Evolutionary conservation across 2,113 vertebrate species (phyloP).

Genomic region (Petromus typicus): DNA sequence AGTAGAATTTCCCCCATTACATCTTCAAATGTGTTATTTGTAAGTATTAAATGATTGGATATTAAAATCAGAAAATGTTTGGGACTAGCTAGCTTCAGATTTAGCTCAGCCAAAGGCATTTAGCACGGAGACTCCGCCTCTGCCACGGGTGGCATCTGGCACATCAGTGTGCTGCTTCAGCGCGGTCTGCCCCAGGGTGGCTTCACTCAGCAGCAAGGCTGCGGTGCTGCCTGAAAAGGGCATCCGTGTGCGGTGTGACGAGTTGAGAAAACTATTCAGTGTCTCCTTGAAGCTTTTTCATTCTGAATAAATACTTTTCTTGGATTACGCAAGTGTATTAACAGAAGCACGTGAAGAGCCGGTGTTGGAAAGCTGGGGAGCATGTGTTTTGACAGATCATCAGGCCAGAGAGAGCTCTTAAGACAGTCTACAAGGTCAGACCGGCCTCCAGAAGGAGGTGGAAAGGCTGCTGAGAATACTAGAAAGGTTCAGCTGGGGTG

Average conservation of each 20-base stretch:
- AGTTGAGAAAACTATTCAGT: constrained; percentile 15
- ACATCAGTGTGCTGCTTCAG: background rate
- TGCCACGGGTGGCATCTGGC: background rate
- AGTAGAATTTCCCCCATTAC: background rate
- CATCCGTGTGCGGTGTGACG: background rate
- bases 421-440: constrained; percentile 1
- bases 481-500: background rate
- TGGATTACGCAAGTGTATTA: constrained; percentile 19
- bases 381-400: background rate
- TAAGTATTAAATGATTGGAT: constrained; percentile 7
- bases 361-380: background rate
- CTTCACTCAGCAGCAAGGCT: background rate
- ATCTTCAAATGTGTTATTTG: constrained; percentile 12
- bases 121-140: background rate
- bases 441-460: background rate
- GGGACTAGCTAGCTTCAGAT: background rate
- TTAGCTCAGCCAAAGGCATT: background rate
- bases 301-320: constrained; percentile 38
- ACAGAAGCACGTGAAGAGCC: background rate
- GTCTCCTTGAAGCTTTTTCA: constrained; percentile 1
- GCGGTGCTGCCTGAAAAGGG: background rate
- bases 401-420: constrained; percentile 56
- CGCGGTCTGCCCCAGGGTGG: background rate
- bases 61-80: background rate
- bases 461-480: background rate